phyloP scores from a whole-genome alignment of 2,113 vertebrate genomes.

The Bombycilla garrulus region DNA sequence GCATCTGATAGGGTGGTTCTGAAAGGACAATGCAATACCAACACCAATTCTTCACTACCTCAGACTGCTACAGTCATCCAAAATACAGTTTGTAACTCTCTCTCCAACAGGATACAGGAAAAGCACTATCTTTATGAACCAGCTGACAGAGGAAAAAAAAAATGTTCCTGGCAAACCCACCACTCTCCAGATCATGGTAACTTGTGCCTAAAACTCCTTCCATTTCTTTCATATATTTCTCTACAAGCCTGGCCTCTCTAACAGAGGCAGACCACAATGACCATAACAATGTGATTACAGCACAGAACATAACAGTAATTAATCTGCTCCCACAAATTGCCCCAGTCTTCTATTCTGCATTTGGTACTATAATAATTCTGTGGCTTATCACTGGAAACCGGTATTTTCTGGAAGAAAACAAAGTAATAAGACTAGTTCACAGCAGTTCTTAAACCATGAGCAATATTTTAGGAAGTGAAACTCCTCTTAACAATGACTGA shows the following conservation, averaged over 20 bases:
- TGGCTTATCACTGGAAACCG: not conserved
- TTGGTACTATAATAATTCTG: not conserved
- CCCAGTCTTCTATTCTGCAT: not conserved
- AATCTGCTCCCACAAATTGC: not conserved
- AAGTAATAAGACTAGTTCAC: not conserved
- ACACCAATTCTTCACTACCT: not conserved
- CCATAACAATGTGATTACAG: not conserved
- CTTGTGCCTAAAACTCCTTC: not conserved
- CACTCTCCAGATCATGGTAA: not conserved
- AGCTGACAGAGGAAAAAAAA: not conserved
- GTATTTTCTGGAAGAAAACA: not conserved
- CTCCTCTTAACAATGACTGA: not conserved
- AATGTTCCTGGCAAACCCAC: not conserved
- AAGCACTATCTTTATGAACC: not conserved
- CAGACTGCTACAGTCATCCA: not conserved
- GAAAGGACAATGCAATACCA: not conserved
- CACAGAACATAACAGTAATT: not conserved
- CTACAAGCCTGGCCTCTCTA: not conserved
- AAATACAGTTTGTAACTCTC: not conserved
- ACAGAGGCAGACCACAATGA: not conserved
- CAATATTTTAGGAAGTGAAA: not conserved
- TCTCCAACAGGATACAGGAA: not conserved
- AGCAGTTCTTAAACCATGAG: not conserved
- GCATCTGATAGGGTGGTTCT: not conserved
- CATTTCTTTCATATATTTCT: not conserved